Evolutionary conservation across 2,888 invertebrate species (phyloP).

Genomic region (Heteropelma amictum): DNA sequence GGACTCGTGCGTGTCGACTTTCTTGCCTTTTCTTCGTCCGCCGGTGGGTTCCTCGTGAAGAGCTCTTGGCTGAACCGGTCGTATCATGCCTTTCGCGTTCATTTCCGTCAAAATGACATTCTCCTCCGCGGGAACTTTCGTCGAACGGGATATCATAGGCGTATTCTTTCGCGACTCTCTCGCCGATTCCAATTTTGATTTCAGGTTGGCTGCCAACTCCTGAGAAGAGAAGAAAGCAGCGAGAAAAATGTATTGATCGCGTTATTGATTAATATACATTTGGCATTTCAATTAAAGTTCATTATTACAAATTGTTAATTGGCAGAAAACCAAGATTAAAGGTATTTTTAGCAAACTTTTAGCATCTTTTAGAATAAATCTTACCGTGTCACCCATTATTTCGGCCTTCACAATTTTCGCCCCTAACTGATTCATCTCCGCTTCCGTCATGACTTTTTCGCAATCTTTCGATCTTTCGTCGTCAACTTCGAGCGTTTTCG

Average conservation of each 20-base stretch:
- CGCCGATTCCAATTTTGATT: constrained; percentile 86
- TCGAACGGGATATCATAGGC: constrained; percentile 5
- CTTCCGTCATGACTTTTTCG: constrained; percentile 81
- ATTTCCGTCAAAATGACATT: constrained; percentile 84
- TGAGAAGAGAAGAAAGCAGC: constrained; percentile 59
- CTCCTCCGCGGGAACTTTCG: constrained; percentile 35
- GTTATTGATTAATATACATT: no score
- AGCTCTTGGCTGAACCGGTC: constrained; percentile 81
- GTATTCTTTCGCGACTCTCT: constrained; percentile 77
- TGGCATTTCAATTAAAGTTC: no score
- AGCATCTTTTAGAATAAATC: constrained; percentile 47
- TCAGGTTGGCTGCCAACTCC: constrained; percentile 84
- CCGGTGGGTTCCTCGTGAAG: constrained; percentile 69
- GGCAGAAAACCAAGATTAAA: not conserved
- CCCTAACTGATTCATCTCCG: constrained; percentile 93
- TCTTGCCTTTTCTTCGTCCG: constrained; percentile 79
- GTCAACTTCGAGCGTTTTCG: constrained; percentile 40
- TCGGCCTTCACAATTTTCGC: constrained; percentile 96
- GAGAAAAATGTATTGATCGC: not conserved
- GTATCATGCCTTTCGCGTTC: constrained; percentile 82
- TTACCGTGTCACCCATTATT: constrained; percentile 89
- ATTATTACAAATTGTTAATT: not conserved
- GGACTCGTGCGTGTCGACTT: constrained; percentile 84
- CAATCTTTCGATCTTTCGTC: constrained; percentile 23
- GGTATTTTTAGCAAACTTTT: no score